Base-by-base conservation (phyloP, 2,888 invertebrate species). In the Synergus japonicus region DNA sequence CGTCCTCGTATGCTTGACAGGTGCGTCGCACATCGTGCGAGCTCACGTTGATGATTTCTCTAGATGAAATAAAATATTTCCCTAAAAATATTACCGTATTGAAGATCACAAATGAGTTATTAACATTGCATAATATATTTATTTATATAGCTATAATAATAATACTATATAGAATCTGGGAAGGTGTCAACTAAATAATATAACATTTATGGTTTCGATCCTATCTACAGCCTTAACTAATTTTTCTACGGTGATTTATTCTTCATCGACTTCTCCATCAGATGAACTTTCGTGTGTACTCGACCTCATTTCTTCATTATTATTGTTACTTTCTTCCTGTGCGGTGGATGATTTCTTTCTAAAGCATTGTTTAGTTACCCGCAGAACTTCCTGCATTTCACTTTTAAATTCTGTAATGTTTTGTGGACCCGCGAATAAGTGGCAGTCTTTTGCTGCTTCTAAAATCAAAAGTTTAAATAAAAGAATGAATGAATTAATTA, bases 401-500 rank as follows among this genome's bases (percentile, higher is more conserved):
- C 2, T 43, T 37, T 18, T 69, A 46, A 69, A 46, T n/a, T 66
- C 78, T 15, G 67, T 22, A 44, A 60, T 78, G 44, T 77, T 54
- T 4, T 76, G 22, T 54, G n/a, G n/a, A 73, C 77, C 9, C 69
- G 41, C 7, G 41, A 64, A 37, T 10, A 15, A 78, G 58, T 15
- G 79, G 81, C n/a, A 83, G 43, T 2, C 79, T 76, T 54, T 81
- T 81, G 43, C 49, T n/a, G 54, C 54, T 54, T 54, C 54, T 54
- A 54, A 15, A 54, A 49, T 44, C 15, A 54, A 54, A 54, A 54
- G n/a, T n/a, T 7, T 54, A n/a, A 54, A n/a, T 15, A n/a, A n/a
- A n/a, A n/a, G n/a, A 54, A 54, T 58, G 5, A 18, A 18, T 54
- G 22, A 54, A 54, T n/a, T n/a, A 54, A n/a, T 7, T n/a, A n/a